These are phyloP conservation scores for Oeneis ivallda DNA, from an alignment of 2,888 invertebrate genomes.

Conservation along the genomic window DNA sequence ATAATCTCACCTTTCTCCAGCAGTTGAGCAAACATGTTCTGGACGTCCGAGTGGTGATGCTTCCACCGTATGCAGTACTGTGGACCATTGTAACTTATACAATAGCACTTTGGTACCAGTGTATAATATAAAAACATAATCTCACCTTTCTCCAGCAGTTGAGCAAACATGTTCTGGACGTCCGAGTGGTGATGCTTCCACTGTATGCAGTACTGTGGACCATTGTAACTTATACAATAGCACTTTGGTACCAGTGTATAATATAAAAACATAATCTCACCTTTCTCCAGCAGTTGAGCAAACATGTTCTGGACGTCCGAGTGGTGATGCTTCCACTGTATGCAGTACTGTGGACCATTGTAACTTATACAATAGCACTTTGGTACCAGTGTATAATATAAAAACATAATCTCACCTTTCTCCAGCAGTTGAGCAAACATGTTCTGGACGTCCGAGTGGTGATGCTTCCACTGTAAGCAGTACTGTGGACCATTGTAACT, in stretches of 20 bases:
- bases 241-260: conserved; percentile 23
- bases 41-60: conserved; percentile 94
- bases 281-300: conserved; percentile 89
- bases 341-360: conserved; percentile 86
- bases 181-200: conserved; percentile 97
- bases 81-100: conserved; percentile 84
- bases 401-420: conserved; percentile 62
- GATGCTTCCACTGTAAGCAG: conserved; percentile 95
- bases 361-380: background rate
- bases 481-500: conserved; percentile 81
- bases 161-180: conserved; percentile 93
- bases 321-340: conserved; percentile 96
- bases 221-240: conserved; percentile 68
- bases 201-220: conserved; percentile 94
- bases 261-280: conserved; percentile 48
- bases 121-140: conserved; percentile 23
- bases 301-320: conserved; percentile 95
- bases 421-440: conserved; percentile 94
- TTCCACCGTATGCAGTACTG: conserved; percentile 97
- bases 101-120: conserved; percentile 24
- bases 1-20: conserved; percentile 82
- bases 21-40: conserved; percentile 93
- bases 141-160: conserved; percentile 86
- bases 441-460: conserved; percentile 93
- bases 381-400: background rate